Conservation (phyloP, 2,113 vertebrate genomes). For the Aptenodytes forsteri region DNA sequence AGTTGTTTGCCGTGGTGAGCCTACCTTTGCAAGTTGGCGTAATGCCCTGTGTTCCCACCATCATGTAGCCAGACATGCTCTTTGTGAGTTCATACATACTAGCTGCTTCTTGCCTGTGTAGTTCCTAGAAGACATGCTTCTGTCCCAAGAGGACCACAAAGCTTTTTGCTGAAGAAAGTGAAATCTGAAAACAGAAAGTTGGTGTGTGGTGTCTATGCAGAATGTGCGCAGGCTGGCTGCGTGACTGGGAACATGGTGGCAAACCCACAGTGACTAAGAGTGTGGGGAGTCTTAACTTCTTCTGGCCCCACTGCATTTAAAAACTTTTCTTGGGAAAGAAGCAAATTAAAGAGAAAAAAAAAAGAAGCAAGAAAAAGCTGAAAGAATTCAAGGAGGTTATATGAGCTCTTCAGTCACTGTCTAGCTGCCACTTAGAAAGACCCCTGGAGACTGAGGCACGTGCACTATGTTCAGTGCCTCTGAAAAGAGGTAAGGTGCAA, state of each 20-base stretch:
- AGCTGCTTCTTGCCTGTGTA: not conserved
- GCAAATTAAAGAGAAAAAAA: not conserved
- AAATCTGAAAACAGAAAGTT: not conserved
- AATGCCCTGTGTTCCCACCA: not conserved
- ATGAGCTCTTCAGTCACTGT: not conserved
- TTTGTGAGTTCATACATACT: not conserved
- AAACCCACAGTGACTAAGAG: not conserved
- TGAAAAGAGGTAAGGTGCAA: not conserved
- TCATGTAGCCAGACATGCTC: not conserved
- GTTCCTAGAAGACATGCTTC: not conserved
- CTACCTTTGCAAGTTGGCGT: not conserved
- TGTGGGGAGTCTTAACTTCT: not conserved
- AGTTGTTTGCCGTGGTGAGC: not conserved
- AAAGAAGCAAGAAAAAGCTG: not conserved
- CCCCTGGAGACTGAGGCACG: not conserved
- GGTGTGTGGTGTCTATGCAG: not conserved
- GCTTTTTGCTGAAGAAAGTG: not conserved
- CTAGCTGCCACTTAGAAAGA: not conserved
- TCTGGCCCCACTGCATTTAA: not conserved
- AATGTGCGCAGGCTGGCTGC: fast-evolving
- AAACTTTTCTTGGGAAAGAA: not conserved
- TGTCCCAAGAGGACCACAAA: not conserved
- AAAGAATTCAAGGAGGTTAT: not conserved
- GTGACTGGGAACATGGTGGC: fast-evolving
- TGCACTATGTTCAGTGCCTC: not conserved